phyloP scores from a whole-genome alignment of 1,140 invertebrate genomes.

The Steinernema khuongi region DNA sequence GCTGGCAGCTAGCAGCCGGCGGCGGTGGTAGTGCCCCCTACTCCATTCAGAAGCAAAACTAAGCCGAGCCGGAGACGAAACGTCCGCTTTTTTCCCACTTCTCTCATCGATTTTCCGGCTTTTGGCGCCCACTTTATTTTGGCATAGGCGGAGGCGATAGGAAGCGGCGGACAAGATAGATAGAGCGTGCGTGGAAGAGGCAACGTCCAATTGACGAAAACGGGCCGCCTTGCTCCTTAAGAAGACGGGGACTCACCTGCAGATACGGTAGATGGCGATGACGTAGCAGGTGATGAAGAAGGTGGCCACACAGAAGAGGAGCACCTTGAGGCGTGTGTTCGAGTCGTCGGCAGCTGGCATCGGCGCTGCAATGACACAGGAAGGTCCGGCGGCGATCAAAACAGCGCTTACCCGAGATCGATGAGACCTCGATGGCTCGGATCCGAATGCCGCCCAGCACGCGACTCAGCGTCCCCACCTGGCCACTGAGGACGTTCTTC shows the following conservation, averaged over 20 bases:
- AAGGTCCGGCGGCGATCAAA: neutral
- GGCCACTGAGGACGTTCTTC: slow-evolving; percentile 50
- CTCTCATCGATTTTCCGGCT: neutral
- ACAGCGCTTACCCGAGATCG: slow-evolving; percentile 26
- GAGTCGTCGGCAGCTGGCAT: slow-evolving; percentile 5
- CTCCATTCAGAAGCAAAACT: slow-evolving; percentile 4
- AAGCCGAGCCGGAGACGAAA: slow-evolving; percentile 8
- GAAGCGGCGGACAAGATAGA: neutral
- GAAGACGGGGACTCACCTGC: slow-evolving; percentile 8
- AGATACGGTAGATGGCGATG: slow-evolving; percentile 23
- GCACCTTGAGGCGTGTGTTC: slow-evolving; percentile 26
- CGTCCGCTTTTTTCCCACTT: slow-evolving; percentile 4
- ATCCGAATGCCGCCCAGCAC: slow-evolving; percentile 54
- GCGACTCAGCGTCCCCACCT: slow-evolving; percentile 48
- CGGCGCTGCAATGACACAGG: neutral
- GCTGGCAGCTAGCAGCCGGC: neutral
- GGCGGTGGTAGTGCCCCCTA: neutral
- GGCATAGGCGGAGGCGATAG: neutral
- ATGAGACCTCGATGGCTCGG: slow-evolving; percentile 30
- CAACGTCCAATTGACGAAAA: neutral
- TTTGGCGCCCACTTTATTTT: slow-evolving; percentile 14
- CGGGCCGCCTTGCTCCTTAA: neutral
- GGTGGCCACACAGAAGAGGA: neutral
- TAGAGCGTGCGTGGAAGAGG: slow-evolving; percentile 1
- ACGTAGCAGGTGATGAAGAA: slow-evolving; percentile 31